Percentiles rank a stretch among this genome's conserved stretches.
phyloP scores from a whole-genome alignment of 1,140 invertebrate species.

The Oppia nitens region DNA sequence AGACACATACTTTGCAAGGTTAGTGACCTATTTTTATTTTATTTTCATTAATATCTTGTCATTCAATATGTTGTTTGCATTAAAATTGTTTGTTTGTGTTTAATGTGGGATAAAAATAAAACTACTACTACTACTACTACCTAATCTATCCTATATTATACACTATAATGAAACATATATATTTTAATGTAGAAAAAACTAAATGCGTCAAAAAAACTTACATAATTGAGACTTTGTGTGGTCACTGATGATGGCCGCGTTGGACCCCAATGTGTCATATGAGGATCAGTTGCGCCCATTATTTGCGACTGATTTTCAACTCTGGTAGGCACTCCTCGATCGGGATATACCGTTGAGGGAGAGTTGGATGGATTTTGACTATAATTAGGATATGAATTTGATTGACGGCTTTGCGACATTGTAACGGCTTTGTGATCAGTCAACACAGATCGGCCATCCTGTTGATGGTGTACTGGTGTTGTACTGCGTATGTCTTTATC shows the following conservation, averaged over 20 bases:
- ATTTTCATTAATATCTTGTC: too few species aligned
- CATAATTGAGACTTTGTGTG: background rate
- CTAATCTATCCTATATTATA: too few species aligned
- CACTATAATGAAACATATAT: too few species aligned
- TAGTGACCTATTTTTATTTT: too few species aligned
- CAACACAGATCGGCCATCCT: background rate
- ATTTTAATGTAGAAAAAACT: too few species aligned
- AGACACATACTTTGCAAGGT: too few species aligned
- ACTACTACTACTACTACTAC: too few species aligned
- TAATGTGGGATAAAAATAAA: too few species aligned
- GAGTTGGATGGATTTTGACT: background rate
- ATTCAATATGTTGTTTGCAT: too few species aligned
- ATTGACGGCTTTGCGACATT: background rate
- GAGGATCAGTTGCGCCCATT: background rate
- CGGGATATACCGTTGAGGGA: background rate
- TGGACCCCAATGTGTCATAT: background rate
- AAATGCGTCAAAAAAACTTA: background rate
- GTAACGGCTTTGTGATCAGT: constrained; percentile 5
- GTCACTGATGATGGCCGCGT: background rate
- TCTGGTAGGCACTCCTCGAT: background rate
- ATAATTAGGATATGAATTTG: background rate
- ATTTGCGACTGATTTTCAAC: background rate
- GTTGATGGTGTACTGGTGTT: background rate
- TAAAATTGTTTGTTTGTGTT: too few species aligned
- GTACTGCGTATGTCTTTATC: constrained; percentile 19